Evolutionary conservation across 2,888 invertebrate genomes (phyloP).

Genomic region (Creontiades dilutus): DNA sequence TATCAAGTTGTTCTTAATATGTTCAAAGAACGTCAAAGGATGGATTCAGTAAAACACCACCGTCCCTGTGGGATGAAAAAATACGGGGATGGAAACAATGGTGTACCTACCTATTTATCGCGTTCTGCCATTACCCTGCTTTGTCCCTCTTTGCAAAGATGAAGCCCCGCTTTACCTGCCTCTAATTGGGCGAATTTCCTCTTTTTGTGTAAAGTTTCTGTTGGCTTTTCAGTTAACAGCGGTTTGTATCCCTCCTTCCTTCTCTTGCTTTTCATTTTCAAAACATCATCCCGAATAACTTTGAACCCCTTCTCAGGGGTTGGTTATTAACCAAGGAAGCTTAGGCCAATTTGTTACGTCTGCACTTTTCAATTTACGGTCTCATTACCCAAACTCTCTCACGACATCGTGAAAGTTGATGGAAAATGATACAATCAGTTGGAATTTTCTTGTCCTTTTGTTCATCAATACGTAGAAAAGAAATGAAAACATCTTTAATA

Average conservation of each 20-base stretch:
- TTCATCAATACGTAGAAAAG: too few relatives aligned
- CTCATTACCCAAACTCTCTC: not conserved
- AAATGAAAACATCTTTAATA: too few relatives aligned
- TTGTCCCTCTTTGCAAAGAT: not conserved
- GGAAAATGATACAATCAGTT: too few relatives aligned
- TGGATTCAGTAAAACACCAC: too few relatives aligned
- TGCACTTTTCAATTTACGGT: not conserved
- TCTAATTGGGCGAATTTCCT: not conserved
- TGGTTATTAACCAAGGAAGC: not conserved
- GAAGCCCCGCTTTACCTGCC: not conserved
- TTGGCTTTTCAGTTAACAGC: slow-evolving; percentile 1
- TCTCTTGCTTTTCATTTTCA: not conserved
- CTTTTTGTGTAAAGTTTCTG: not conserved
- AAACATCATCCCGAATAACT: not conserved
- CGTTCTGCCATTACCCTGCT: not conserved
- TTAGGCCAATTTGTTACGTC: not conserved
- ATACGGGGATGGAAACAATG: not conserved
- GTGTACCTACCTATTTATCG: not conserved
- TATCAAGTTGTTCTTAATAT: too few relatives aligned
- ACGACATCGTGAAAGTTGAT: too few relatives aligned
- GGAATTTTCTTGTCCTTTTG: too few relatives aligned
- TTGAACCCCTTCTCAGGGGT: not conserved
- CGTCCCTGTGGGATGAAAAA: not conserved
- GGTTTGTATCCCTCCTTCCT: not conserved
- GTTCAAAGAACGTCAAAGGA: too few relatives aligned